Percentiles rank a stretch among this genome's conserved stretches.
Evolutionary conservation across 2,888 invertebrate genomes (phyloP).

Genomic region (Pterostichus niger): DNA sequence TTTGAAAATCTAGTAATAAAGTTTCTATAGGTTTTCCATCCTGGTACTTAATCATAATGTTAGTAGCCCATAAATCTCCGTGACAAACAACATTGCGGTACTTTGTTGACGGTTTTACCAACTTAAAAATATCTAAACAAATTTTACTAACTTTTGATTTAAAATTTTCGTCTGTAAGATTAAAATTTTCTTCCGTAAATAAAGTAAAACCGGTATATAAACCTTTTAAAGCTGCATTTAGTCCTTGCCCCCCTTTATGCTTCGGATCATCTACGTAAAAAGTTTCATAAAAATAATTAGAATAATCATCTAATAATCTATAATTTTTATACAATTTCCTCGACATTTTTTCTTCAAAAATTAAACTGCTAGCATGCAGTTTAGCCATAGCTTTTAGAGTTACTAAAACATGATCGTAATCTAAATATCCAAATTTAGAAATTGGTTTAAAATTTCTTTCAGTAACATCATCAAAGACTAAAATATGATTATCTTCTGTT

Average conservation of each 20-base stretch:
- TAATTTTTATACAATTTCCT: conserved; percentile 52
- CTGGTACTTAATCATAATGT: conserved; percentile 79
- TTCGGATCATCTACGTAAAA: conserved; percentile 59
- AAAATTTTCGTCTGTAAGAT: conserved; percentile 71
- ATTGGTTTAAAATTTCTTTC: conserved; percentile 64
- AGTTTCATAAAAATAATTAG: conserved; percentile 66
- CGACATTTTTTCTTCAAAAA: conserved; percentile 68
- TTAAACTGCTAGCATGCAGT: conserved; percentile 68
- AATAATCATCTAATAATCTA: conserved; percentile 68
- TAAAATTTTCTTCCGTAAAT: conserved; percentile 68
- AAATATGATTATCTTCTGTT: conserved; percentile 56
- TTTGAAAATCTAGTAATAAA: conserved; percentile 60
- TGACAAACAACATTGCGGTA: conserved; percentile 81
- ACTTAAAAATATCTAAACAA: conserved; percentile 70
- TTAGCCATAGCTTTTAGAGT: conserved; percentile 67
- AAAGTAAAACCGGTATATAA: conserved; percentile 71
- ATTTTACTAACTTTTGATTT: conserved; percentile 68
- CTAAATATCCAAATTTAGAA: conserved; percentile 64
- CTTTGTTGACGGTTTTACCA: conserved; percentile 74
- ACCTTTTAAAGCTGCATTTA: conserved; percentile 71
- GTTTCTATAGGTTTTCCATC: conserved; percentile 47
- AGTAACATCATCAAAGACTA: conserved; percentile 68
- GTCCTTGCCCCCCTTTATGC: conserved; percentile 67
- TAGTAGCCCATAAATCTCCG: conserved; percentile 83
- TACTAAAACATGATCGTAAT: conserved; percentile 66